These are phyloP conservation scores for Arothron firmamentum DNA, from an alignment of 2,113 vertebrate genomes.

Conservation along the genomic window DNA sequence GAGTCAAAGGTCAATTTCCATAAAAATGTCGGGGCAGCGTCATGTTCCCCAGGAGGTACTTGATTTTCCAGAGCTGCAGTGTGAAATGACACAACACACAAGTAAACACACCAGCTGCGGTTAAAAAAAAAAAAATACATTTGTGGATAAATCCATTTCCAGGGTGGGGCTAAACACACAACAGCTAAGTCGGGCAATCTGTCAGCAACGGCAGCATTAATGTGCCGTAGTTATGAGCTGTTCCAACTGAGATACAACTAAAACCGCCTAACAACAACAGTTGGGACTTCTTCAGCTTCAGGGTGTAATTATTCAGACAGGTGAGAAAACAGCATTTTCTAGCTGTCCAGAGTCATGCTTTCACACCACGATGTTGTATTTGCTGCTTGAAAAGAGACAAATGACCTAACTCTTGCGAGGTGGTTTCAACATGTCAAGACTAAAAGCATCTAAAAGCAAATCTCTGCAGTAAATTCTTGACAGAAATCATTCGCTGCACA, in stretches of 20 bases:
- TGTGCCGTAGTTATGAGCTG: not conserved
- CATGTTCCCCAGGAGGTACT: slow-evolving; percentile 30
- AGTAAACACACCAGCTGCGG: slow-evolving; percentile 28
- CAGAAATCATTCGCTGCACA: too few relatives aligned
- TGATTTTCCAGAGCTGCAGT: slow-evolving; percentile 38
- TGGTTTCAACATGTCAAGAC: not conserved
- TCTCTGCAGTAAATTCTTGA: not conserved
- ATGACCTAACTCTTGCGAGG: slow-evolving; percentile 2
- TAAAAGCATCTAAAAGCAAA: not conserved
- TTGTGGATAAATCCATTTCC: slow-evolving; percentile 48
- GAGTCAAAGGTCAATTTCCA: slow-evolving; percentile 39
- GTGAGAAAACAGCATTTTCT: slow-evolving; percentile 17
- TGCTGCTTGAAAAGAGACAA: slow-evolving; percentile 23
- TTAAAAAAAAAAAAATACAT: slow-evolving; percentile 63
- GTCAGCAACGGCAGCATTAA: slow-evolving; percentile 34
- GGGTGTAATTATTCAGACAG: slow-evolving; percentile 45
- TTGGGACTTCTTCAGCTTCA: slow-evolving; percentile 32
- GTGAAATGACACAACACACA: slow-evolving; percentile 28
- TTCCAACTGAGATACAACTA: slow-evolving; percentile 13
- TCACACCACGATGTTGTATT: slow-evolving; percentile 40
- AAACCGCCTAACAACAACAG: not conserved
- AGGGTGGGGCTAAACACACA: slow-evolving; percentile 53
- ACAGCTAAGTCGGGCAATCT: slow-evolving; percentile 32
- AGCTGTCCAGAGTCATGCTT: slow-evolving; percentile 35
- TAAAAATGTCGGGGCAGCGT: slow-evolving; percentile 54